Evolutionary conservation across 2,113 vertebrate genomes (phyloP), one percentile per base, ranked within the genome.

Genomic region (Gymnarchus niloticus): DNA sequence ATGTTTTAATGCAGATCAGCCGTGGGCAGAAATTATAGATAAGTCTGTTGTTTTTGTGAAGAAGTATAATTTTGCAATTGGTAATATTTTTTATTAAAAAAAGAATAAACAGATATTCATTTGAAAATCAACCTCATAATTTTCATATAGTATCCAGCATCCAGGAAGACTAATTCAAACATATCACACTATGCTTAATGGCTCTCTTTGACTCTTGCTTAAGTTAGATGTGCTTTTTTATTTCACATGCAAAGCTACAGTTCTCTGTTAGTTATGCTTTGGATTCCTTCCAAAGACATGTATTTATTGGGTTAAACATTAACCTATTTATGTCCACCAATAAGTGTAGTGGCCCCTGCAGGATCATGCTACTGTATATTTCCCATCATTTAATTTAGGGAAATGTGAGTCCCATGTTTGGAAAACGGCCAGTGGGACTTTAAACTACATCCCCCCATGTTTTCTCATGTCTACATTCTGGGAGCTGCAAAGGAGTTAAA

Each of bases 261-360:
- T 48, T 48, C 46, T 41, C 44, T 78, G 76, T n/a, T 78, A 21
- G 76, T 78, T 78, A 78, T 78, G 41, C 76, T 78, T n/a, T 48
- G 76, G 76, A 23, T 78, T 78, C 44, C 23, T 48, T 48, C 44
- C 76, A 78, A 78, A 78, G 76, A 73, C 65, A 17, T 9, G 33
- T 33, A 73, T 41, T 73, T 73, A 73, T 41, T 73, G 65, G 65
- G 65, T 73, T 19, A 41, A 73, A 19, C 33, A 1, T 73, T 73
- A 73, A 41, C 65, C 65, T 33, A 41, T 73, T 54, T 73, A 17
- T 73, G 33, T 14, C 65, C 14, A 41, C 65, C 10, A n/a, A 33
- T 41, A 37, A 37, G 12, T 73, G 12, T 19, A 6, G 65, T 6
- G 19, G 28, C 65, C 33, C n/a, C n/a, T n/a, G n/a, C n/a, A n/a